Percentiles rank a stretch among this genome's conserved stretches.
phyloP scores from a whole-genome alignment of 2,113 vertebrate species.

The Zosterops pallidus region DNA sequence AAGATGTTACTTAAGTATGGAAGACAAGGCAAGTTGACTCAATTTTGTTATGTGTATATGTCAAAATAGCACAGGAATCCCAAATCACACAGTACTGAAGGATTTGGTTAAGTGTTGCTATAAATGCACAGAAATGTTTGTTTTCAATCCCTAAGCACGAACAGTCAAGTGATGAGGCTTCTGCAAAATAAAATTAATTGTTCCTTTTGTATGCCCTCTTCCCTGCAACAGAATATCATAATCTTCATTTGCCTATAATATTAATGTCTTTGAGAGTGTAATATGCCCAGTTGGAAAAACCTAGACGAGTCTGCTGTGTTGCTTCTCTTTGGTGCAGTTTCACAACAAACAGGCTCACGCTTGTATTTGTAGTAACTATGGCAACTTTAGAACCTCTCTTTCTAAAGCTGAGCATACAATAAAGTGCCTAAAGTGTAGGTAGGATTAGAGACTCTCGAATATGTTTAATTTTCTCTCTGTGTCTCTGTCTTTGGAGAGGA shows the following conservation, averaged over 20 bases:
- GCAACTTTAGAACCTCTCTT: slow-evolving; percentile 77
- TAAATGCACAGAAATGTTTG: not conserved
- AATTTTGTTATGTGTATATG: not conserved
- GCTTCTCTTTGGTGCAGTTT: slow-evolving; percentile 18
- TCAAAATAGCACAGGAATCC: not conserved
- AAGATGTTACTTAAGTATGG: not conserved
- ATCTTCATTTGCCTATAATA: not conserved
- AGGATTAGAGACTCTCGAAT: slow-evolving; percentile 84
- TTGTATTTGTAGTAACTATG: slow-evolving; percentile 77
- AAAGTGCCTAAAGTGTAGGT: slow-evolving; percentile 79
- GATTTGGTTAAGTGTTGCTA: not conserved
- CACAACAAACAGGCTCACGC: slow-evolving; percentile 65
- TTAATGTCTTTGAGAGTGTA: not conserved
- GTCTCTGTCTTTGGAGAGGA: slow-evolving; percentile 71
- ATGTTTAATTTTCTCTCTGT: slow-evolving; percentile 86
- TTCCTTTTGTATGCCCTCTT: not conserved
- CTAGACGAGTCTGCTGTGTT: not conserved
- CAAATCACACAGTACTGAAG: not conserved
- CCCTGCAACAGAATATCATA: not conserved
- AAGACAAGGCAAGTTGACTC: not conserved
- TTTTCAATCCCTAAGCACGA: not conserved
- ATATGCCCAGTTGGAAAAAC: not conserved
- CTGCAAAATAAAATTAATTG: not conserved
- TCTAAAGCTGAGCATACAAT: slow-evolving; percentile 78
- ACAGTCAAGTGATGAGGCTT: not conserved